Evolutionary conservation across 1,140 invertebrate species (phyloP).

Genomic region (Maniola jurtina): DNA sequence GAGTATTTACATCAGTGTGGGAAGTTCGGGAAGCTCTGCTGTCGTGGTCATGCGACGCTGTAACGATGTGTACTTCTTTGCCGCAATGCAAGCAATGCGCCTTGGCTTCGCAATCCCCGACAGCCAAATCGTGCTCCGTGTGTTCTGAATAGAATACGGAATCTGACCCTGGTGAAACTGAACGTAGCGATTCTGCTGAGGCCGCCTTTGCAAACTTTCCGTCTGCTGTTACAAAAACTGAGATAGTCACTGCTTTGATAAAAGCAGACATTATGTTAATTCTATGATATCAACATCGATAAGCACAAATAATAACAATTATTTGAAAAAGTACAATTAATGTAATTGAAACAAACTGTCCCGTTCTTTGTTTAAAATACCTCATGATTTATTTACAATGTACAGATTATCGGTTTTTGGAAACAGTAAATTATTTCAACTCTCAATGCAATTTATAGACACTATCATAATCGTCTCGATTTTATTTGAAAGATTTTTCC

Average conservation of each 20-base stretch:
- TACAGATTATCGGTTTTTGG: too few relatives aligned
- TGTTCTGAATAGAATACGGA: slow-evolving; percentile 93
- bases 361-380: too few relatives aligned
- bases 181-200: slow-evolving; percentile 90
- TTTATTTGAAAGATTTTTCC: background rate
- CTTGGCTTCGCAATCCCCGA: slow-evolving; percentile 62
- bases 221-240: slow-evolving; percentile 54
- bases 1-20: slow-evolving; percentile 71
- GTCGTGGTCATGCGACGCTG: slow-evolving; percentile 71
- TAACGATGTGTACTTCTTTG: slow-evolving; percentile 84
- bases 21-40: slow-evolving; percentile 73
- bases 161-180: slow-evolving; percentile 91
- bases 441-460: too few relatives aligned
- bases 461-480: too few relatives aligned
- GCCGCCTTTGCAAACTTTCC: slow-evolving; percentile 85
- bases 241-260: slow-evolving; percentile 20
- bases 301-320: background rate
- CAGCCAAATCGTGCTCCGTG: slow-evolving; percentile 74
- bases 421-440: too few relatives aligned
- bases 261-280: slow-evolving; percentile 14
- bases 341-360: background rate
- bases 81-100: slow-evolving; percentile 89
- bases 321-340: background rate
- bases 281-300: slow-evolving; percentile 1
- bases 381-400: too few relatives aligned